Evolutionary conservation across 2,113 vertebrate genomes (phyloP), one percentile per base, ranked within the genome.

Genomic region (Sapajus apella): DNA sequence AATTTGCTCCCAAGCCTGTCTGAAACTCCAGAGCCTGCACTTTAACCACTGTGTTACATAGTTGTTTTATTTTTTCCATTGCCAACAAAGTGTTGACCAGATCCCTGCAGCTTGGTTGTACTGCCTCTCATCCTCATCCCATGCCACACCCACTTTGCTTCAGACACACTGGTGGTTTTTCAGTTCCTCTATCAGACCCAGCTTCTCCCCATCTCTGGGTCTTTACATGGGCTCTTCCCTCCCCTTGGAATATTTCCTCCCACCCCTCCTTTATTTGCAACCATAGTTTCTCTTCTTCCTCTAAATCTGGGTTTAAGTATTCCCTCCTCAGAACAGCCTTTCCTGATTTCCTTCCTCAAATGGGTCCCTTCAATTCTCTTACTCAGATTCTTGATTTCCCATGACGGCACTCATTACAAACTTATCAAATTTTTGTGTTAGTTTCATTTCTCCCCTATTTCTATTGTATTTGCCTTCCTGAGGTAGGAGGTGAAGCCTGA

Each of bases 321-420:
- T 30, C n/a, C 21, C 43, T 4, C n/a, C 52, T 75, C 73, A 17
- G 0, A 18, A 25, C 35, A 88, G 17, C 17, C 72, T 83, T 75
- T 72, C 37, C 87, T 61, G 56, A 89, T 82, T 79, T 61, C 40
- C 90, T 93, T 14, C 61, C 66, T 43, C 55, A 89, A 79, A 94
- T 7, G 5, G 5, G 8, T 25, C 12, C 18, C 12, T 32, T 77
- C 5, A 2, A 18, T 66, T 61, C 94, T 95, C 52, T 73, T 16
- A 77, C 32, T 58, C n/a, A 52, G 32, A 32, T 23, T 27, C 27
- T 68, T 79, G 16, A 32, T 80, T 72, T 76, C 21, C 70, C 37
- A 37, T 55, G 45, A 52, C 40, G 45, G 13, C 4, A 35, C 18
- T 79, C 47, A 35, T 17, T 30, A 58, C 27, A 84, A 64, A 87